Conservation (phyloP, 2,797 vertebrate genomes). For the Catostomus latipinnis region DNA sequence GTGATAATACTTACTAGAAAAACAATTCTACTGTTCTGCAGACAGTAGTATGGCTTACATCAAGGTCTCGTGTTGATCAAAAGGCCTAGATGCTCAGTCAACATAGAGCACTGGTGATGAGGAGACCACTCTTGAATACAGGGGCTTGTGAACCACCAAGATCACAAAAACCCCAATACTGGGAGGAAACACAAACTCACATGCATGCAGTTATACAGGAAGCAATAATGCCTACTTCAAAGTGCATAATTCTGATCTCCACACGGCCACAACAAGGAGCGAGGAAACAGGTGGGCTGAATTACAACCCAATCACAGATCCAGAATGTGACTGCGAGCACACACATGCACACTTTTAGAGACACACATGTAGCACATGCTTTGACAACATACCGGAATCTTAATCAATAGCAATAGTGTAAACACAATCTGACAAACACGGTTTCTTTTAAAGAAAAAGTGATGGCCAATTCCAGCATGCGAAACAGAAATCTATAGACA, state of each 20-base stretch:
- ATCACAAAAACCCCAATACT: constrained; percentile 49
- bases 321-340: constrained; percentile 61
- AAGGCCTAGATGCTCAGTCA: background rate
- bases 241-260: constrained; percentile 71
- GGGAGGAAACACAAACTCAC: constrained; percentile 60
- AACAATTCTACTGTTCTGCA: constrained; percentile 15
- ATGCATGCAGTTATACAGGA: constrained; percentile 79
- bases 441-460: constrained; percentile 34
- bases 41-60: background rate
- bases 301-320: constrained; percentile 64
- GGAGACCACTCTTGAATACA: constrained; percentile 36
- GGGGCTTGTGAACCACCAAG: constrained; percentile 35
- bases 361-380: constrained; percentile 41
- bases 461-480: background rate
- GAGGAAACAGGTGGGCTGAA: constrained; percentile 79
- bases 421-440: constrained; percentile 52
- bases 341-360: constrained; percentile 63
- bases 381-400: constrained; percentile 44
- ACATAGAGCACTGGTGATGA: constrained; percentile 48
- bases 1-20: constrained; percentile 15
- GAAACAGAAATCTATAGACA: constrained; percentile 1
- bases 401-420: constrained; percentile 50
- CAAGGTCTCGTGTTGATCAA: background rate
- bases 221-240: constrained; percentile 82
- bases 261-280: constrained; percentile 66